Conservation (phyloP, 2,113 vertebrate species). For the Lipotes vexillifer region DNA sequence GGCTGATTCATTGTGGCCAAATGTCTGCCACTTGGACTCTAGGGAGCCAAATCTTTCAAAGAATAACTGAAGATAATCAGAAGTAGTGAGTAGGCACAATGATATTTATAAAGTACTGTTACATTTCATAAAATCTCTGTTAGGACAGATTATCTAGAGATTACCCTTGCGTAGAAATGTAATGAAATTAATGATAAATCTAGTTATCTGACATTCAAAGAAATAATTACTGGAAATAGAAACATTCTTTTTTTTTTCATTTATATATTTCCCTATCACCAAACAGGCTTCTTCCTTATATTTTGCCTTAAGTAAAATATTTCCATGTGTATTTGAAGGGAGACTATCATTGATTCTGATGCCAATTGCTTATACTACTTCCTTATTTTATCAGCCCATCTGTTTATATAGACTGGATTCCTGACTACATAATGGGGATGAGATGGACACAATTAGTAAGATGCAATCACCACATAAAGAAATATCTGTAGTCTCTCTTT, state of each 20-base stretch:
- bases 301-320: not conserved
- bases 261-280: not conserved
- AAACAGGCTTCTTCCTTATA: not conserved
- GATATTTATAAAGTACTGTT: not conserved
- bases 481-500: not conserved
- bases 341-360: not conserved
- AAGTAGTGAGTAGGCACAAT: not conserved
- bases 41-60: not conserved
- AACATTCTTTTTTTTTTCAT: not conserved
- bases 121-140: constrained; percentile 18
- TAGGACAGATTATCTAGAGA: constrained; percentile 18
- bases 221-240: not conserved
- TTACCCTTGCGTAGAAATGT: constrained; percentile 1
- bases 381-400: not conserved
- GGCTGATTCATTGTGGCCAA: not conserved
- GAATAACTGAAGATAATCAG: constrained; percentile 32
- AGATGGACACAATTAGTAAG: not conserved
- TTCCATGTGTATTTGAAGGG: not conserved
- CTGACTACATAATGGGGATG: not conserved
- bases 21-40: not conserved
- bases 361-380: not conserved
- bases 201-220: constrained; percentile 2
- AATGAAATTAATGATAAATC: constrained; percentile 46
- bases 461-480: not conserved
- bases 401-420: not conserved